phyloP scores from a whole-genome alignment of 2,113 vertebrate genomes.

The Glaucidium brasilianum region DNA sequence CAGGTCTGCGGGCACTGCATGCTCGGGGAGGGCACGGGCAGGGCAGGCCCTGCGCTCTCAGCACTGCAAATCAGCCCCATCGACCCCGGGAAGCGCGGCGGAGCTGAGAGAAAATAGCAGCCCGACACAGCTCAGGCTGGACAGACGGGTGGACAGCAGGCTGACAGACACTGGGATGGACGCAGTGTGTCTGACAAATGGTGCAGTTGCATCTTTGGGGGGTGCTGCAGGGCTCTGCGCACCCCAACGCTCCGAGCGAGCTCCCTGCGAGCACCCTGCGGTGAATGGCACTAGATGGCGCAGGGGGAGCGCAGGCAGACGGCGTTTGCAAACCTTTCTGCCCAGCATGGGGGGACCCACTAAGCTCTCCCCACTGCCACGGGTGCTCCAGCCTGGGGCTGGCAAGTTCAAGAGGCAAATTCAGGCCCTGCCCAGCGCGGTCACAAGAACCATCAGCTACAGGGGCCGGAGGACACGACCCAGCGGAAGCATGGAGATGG shows the following conservation, averaged over 20 bases:
- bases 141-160: background rate
- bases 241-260: accelerated
- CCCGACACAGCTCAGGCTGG: background rate
- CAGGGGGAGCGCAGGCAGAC: background rate
- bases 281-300: constrained; percentile 24
- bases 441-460: accelerated
- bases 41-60: background rate
- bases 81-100: accelerated
- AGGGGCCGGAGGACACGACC: accelerated
- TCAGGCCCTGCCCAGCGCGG: background rate
- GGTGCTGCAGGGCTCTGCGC: accelerated
- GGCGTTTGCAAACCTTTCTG: background rate
- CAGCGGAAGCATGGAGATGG: background rate
- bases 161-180: background rate
- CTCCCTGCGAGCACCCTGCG: background rate
- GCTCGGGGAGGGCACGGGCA: background rate
- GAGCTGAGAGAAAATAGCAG: background rate
- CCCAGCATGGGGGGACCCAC: background rate
- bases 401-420: background rate
- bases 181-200: accelerated
- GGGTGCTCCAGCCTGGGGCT: background rate
- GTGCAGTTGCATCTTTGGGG: background rate
- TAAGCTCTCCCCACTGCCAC: background rate
- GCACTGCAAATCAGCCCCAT: background rate
- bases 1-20: background rate